Percentiles rank a stretch among this genome's conserved stretches.
phyloP scores from a whole-genome alignment of 2,888 invertebrate species.

The Agapostemon virescens region DNA sequence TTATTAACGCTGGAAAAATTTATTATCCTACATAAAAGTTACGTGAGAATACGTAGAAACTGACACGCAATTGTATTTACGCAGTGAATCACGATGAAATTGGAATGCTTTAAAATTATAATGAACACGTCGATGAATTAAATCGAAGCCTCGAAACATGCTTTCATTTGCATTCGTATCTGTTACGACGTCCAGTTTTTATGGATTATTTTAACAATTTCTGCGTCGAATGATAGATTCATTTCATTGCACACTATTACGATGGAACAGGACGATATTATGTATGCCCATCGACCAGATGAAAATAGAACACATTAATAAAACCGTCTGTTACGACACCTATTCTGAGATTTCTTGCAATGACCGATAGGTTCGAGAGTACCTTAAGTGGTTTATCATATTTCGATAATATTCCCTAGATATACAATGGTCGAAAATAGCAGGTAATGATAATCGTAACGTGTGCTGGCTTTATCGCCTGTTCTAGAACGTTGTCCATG shows the following conservation, averaged over 20 bases:
- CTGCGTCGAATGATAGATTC: neutral
- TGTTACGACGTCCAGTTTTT: neutral
- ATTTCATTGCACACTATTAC: neutral
- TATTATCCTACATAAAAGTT: neutral
- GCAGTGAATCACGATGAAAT: neutral
- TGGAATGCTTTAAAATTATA: neutral
- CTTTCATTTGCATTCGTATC: neutral
- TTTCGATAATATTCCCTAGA: neutral
- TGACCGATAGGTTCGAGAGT: neutral
- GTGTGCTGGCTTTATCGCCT: neutral
- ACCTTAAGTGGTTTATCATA: neutral
- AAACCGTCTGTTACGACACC: neutral
- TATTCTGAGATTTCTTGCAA: neutral
- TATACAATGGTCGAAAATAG: neutral
- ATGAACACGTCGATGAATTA: neutral
- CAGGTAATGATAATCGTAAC: neutral
- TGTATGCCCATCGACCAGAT: too few species aligned
- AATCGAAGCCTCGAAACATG: neutral
- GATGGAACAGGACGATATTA: too few species aligned
- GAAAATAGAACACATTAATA: too few species aligned
- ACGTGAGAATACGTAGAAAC: neutral
- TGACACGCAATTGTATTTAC: neutral
- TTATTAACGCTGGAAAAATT: neutral
- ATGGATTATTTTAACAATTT: neutral
- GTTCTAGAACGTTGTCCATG: constrained; percentile 19